Evolutionary conservation across 2,888 invertebrate genomes (phyloP).

Genomic region (Keiferia lycopersicella): DNA sequence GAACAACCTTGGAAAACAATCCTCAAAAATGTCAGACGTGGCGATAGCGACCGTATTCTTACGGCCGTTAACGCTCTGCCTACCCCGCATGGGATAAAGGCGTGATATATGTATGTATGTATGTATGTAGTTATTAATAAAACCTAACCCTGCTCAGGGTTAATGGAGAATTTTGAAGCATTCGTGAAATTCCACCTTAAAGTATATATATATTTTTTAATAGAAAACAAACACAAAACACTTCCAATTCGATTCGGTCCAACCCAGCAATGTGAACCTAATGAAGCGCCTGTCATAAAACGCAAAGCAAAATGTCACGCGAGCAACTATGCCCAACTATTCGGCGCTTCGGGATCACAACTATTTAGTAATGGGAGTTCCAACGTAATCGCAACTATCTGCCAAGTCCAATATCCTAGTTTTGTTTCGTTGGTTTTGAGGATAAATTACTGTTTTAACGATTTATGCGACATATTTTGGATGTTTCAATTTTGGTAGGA

Average conservation of each 20-base stretch:
- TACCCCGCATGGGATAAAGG: no score
- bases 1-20: no score
- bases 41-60: no score
- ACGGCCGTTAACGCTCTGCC: no score
- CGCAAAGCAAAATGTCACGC: constrained; percentile 36
- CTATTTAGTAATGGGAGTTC: constrained; percentile 37
- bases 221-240: no score
- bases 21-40: no score
- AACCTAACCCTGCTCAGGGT: no score
- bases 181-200: no score
- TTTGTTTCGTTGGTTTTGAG: constrained; percentile 36
- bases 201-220: no score
- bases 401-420: constrained; percentile 36
- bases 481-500: constrained; percentile 16
- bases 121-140: no score
- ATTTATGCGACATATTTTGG: constrained; percentile 19
- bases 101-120: no score
- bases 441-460: constrained; percentile 19
- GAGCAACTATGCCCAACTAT: constrained; percentile 37
- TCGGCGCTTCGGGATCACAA: constrained; percentile 27
- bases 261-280: constrained; percentile 25
- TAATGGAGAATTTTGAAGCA: no score
- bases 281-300: constrained; percentile 11
- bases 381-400: constrained; percentile 37
- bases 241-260: not conserved